phyloP scores from a whole-genome alignment of 2,797 vertebrate species.

The Takifugu rubripes region DNA sequence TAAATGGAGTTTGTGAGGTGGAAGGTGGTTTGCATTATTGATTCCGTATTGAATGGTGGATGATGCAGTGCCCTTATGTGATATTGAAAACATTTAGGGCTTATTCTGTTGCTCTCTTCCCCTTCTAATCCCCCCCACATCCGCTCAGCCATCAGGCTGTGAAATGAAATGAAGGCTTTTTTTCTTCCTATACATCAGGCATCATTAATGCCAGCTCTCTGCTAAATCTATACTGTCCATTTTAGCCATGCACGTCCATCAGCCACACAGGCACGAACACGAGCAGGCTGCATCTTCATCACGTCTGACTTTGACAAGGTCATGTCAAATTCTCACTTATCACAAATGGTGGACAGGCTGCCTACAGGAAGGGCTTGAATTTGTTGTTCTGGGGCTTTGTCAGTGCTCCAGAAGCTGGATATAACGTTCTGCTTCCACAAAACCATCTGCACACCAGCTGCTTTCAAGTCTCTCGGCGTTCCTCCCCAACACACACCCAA shows the following conservation, averaged over 20 bases:
- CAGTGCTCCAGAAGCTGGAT: constrained; percentile 33
- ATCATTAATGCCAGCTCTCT: constrained; percentile 9
- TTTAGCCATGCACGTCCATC: constrained; percentile 18
- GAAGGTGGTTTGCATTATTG: constrained; percentile 72
- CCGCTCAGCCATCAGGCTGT: constrained; percentile 27
- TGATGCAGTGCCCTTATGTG: constrained; percentile 75
- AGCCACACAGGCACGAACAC: neutral
- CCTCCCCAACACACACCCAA: constrained; percentile 5
- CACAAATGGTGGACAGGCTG: constrained; percentile 40
- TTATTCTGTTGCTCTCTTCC: constrained; percentile 34
- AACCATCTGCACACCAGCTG: constrained; percentile 23
- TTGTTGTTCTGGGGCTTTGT: constrained; percentile 54
- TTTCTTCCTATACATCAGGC: constrained; percentile 2
- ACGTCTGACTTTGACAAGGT: constrained; percentile 70
- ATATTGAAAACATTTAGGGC: constrained; percentile 73
- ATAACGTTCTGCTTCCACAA: constrained; percentile 22
- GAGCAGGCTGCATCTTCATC: constrained; percentile 39
- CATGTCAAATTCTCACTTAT: constrained; percentile 64
- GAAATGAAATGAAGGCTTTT: constrained; percentile 22
- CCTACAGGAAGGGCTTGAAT: constrained; percentile 65
- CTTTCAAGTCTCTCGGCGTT: constrained; percentile 35
- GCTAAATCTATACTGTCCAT: constrained; percentile 3
- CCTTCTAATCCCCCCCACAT: constrained; percentile 24
- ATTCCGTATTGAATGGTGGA: constrained; percentile 69
- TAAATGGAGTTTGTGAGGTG: constrained; percentile 70